Conservation (phyloP, 2,113 vertebrate genomes). For the Cryptotis parvus region DNA sequence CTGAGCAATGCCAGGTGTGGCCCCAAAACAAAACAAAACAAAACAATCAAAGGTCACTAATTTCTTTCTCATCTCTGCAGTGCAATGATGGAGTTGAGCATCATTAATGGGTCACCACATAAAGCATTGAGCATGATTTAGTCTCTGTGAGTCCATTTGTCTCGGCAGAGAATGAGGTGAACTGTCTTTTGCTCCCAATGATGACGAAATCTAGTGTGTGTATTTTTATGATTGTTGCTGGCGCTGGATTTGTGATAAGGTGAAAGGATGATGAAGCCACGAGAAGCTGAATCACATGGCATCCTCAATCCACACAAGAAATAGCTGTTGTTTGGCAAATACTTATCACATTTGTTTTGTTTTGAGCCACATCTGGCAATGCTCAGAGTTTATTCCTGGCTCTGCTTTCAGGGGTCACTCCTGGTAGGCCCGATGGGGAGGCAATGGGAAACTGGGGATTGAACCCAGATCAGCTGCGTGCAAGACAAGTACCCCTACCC, state of each 20-base stretch:
- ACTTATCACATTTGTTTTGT: background rate
- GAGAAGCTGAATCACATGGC: background rate
- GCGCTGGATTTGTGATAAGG: background rate
- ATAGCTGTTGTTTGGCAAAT: background rate
- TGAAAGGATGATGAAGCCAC: background rate
- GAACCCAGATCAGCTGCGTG: too few species aligned
- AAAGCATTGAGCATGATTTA: background rate
- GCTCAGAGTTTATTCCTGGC: too few species aligned
- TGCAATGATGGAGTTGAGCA: background rate
- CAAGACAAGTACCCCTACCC: background rate
- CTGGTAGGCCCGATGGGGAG: too few species aligned
- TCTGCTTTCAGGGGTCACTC: too few species aligned
- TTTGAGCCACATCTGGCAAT: background rate
- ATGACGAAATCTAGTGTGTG: too few species aligned
- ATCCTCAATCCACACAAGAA: background rate
- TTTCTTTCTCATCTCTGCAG: slow-evolving; percentile 1
- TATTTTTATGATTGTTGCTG: background rate
- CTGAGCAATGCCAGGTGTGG: too few species aligned
- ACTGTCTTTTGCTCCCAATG: background rate
- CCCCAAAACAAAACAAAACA: too few species aligned
- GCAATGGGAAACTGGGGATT: too few species aligned
- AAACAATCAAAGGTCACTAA: too few species aligned
- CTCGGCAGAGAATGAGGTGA: background rate
- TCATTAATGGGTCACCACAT: background rate
- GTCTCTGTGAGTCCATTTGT: background rate